Evolutionary conservation across 2,888 invertebrate species (phyloP).

Genomic region (Shargacucullia verbasci): DNA sequence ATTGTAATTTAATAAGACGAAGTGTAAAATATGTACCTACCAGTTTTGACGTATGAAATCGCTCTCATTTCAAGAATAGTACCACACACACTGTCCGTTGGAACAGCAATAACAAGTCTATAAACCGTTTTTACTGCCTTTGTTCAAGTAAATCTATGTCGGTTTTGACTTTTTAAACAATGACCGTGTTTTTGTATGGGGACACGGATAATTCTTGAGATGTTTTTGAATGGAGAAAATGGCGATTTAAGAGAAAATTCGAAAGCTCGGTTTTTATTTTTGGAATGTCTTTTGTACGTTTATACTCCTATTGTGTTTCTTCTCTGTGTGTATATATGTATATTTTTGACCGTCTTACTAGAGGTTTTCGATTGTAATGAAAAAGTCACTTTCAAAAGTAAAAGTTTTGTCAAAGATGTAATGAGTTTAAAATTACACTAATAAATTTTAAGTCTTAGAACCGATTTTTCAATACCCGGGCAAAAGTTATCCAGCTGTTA

Average conservation of each 20-base stretch:
- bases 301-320: slow-evolving; percentile 1
- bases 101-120: slow-evolving; percentile 88
- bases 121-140: slow-evolving; percentile 89
- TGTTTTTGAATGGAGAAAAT: slow-evolving; percentile 71
- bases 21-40: no score
- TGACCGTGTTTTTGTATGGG: slow-evolving; percentile 85
- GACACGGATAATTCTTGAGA: slow-evolving; percentile 78
- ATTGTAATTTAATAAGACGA: no score
- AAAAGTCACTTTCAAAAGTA: no score
- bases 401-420: no score
- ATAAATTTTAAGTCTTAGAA: no score
- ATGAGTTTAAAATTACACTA: no score
- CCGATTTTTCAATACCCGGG: no score
- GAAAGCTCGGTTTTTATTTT: slow-evolving; percentile 27
- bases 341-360: not conserved
- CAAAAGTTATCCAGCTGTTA: no score
- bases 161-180: slow-evolving; percentile 89
- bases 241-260: slow-evolving; percentile 56
- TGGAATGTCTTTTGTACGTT: slow-evolving; percentile 14
- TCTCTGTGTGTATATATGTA: not conserved
- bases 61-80: slow-evolving; percentile 31
- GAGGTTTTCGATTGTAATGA: no score
- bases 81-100: slow-evolving; percentile 76
- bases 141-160: slow-evolving; percentile 88
- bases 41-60: slow-evolving; percentile 1